A percentile compares a stretch with the other conserved stretches of the same genome.
Evolutionary conservation across 2,888 invertebrate species (phyloP).

Genomic region (Drosophila phalerata): DNA sequence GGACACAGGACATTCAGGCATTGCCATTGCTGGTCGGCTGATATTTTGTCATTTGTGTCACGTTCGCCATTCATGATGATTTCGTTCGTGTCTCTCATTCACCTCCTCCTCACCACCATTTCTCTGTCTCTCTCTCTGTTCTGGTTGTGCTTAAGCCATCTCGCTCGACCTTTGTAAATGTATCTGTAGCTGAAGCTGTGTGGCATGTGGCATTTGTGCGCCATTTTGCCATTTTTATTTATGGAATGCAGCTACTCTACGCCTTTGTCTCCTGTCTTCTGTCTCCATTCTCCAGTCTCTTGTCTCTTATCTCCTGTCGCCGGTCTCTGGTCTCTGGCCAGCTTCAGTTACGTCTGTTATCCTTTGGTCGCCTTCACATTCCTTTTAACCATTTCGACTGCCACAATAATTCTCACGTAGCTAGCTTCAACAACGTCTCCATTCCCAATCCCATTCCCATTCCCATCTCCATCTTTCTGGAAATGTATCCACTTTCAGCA

Average conservation of each 20-base stretch:
- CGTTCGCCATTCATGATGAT: conserved; percentile 82
- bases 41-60: conserved; percentile 83
- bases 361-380: conserved; percentile 59
- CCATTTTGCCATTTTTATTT: conserved; percentile 79
- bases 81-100: conserved; percentile 54
- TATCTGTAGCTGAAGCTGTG: conserved; percentile 35
- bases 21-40: conserved; percentile 66
- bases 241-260: conserved; percentile 77
- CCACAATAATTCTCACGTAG: conserved; percentile 77
- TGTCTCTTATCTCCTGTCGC: conserved; percentile 16
- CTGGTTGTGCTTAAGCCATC: conserved; percentile 10
- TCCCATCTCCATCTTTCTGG: conserved; percentile 11
- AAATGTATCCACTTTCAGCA: conserved; percentile 66
- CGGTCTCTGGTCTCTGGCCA: conserved; percentile 8
- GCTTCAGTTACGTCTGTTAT: conserved; percentile 61
- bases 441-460: conserved; percentile 4
- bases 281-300: neutral
- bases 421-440: conserved; percentile 36
- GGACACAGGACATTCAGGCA: conserved; percentile 38
- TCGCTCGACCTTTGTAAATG: conserved; percentile 17
- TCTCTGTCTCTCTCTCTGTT: conserved; percentile 10
- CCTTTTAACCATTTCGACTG: conserved; percentile 64
- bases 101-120: conserved; percentile 6
- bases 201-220: conserved; percentile 61
- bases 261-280: conserved; percentile 32